Percentiles rank a stretch among this genome's conserved stretches.
phyloP scores from a whole-genome alignment of 2,113 vertebrate genomes.

The Vireo altiloquus region DNA sequence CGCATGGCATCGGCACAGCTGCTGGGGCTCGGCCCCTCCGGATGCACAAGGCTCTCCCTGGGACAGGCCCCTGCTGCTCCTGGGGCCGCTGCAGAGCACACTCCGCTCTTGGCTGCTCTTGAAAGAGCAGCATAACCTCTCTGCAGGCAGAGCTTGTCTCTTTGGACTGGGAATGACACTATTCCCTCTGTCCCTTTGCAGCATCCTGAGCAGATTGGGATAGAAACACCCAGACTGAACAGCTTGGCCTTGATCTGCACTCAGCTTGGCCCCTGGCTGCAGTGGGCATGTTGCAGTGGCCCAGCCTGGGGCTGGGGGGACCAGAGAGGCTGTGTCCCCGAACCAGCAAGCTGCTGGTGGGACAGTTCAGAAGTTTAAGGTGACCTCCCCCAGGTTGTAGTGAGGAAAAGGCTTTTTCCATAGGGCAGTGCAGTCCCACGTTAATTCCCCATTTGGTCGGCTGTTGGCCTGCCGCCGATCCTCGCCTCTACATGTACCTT shows the following conservation, averaged over 20 bases:
- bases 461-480: too few species aligned
- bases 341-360: too few species aligned
- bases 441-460: too few species aligned
- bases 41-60: background rate
- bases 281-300: too few species aligned
- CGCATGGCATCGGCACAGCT: background rate
- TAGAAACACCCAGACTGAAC: background rate
- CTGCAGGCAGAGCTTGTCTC: background rate
- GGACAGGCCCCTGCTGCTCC: background rate
- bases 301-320: too few species aligned
- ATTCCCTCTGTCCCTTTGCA: background rate
- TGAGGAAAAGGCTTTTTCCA: too few species aligned
- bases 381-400: too few species aligned
- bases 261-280: background rate
- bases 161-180: background rate
- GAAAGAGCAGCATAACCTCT: background rate
- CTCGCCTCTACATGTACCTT: too few species aligned
- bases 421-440: too few species aligned
- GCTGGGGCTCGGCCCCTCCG: background rate
- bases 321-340: too few species aligned
- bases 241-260: background rate
- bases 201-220: background rate
- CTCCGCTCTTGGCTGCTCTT: slow-evolving; percentile 5
- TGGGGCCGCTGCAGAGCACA: background rate
- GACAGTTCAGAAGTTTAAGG: too few species aligned